Base-by-base conservation (phyloP, 2,113 vertebrate genomes). In the Limanda limanda region DNA sequence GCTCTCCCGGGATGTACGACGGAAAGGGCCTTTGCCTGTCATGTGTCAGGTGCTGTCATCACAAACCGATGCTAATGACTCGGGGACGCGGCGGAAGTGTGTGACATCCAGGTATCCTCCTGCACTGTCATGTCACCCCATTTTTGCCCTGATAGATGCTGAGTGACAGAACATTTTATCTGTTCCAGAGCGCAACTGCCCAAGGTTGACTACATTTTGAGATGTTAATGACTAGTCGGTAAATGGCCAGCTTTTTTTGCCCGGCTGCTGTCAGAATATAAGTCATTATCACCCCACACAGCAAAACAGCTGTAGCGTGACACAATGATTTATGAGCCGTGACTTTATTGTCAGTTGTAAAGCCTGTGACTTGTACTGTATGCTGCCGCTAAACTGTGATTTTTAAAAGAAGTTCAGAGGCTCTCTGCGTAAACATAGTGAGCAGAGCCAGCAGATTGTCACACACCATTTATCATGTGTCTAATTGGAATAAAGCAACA, bases 341-440 rank as follows among this genome's bases (percentile, higher is more conserved):
- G 84, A 81, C 86, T 89, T 91, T 87, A 91, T 76, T 83, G 89
- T 89, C 88, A 75, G 82, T 79, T 85, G 87, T 92, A 91, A 91
- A 90, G 81, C 74, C 65, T 20, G 51, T 81, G 84, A 89, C 81
- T 90, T 90, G 84, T 73, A 79, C 79, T 83, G 78, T 83, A 78
- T 82, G 83, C 79, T 82, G 80, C 25, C 37, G 76, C 75, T 83
- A 65, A 81, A 88, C 57, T 74, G 75, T 60, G 72, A 79, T 83
- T 86, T 81, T 78, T 23, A 58, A 76, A 71, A 60, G 51, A 45
- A 78, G 82, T 83, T 90, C 88, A 89, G 58, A 59, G 74, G 76
- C 82, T 82, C 81, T 14, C 67, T 11, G 62, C 85, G 79, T 83
- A 84, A 88, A 88, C 82, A 83, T 4, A 24, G 45, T 4, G 52